Percentiles rank a stretch among this genome's conserved stretches.
These are phyloP conservation scores for Potamarius usumacintae DNA, from an alignment of 2,113 vertebrate species.

Conservation along the genomic window DNA sequence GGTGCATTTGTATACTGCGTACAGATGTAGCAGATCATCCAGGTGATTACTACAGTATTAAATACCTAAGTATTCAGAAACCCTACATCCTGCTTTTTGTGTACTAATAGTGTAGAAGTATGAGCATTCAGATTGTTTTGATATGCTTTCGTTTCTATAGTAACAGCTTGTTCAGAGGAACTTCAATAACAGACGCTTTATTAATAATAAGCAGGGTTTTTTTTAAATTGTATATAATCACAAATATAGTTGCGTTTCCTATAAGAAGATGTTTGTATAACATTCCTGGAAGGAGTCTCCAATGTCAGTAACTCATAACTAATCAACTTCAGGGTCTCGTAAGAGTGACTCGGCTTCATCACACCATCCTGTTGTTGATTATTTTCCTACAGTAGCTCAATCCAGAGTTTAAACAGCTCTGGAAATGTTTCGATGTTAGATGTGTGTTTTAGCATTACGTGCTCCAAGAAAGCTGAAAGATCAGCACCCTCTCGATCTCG, in stretches of 20 bases:
- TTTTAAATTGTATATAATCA: not conserved
- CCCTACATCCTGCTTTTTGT: too few relatives aligned
- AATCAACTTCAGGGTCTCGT: too few relatives aligned
- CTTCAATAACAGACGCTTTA: too few relatives aligned
- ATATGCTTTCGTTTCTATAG: not conserved
- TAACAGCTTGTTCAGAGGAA: not conserved
- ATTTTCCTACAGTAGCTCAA: not conserved
- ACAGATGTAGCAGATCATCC: too few relatives aligned
- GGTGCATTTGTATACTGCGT: too few relatives aligned
- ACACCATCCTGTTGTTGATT: not conserved
- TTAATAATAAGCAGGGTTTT: not conserved
- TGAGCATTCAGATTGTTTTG: not conserved
- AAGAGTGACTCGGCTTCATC: not conserved
- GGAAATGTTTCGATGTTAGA: not conserved
- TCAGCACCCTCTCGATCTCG: not conserved
- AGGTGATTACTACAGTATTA: too few relatives aligned
- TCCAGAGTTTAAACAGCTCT: not conserved
- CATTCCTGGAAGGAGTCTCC: not conserved
- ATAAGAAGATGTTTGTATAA: not conserved
- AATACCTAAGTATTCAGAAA: too few relatives aligned
- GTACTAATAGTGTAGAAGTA: too few relatives aligned
- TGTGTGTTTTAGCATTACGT: not conserved
- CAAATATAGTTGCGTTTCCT: not conserved
- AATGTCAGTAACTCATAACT: not conserved
- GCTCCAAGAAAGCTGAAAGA: not conserved